Evolutionary conservation across 2,113 vertebrate species (phyloP).

Genomic region (Oryzias melastigma): DNA sequence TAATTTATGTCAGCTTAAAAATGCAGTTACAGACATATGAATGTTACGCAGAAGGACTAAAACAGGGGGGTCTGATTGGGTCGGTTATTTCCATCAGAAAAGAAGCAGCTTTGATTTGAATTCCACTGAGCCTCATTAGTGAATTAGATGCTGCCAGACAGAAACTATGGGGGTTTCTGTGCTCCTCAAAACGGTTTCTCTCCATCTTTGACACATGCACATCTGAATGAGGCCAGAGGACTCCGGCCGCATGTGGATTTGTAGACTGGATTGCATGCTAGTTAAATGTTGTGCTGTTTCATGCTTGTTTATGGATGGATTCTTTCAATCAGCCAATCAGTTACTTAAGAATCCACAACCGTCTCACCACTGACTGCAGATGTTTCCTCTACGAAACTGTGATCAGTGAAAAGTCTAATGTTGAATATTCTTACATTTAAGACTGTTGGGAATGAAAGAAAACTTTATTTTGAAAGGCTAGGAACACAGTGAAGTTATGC

Average conservation of each 20-base stretch:
- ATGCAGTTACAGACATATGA: slow-evolving; percentile 6
- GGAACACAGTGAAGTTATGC: no score
- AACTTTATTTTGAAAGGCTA: no score
- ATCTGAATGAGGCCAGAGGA: no score
- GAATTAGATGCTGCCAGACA: slow-evolving; percentile 60
- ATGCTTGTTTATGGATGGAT: slow-evolving; percentile 13
- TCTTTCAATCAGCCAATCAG: slow-evolving; percentile 60
- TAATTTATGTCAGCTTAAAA: slow-evolving; percentile 17
- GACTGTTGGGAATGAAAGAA: no score
- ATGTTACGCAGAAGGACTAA: not conserved
- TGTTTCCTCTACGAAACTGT: slow-evolving; percentile 56
- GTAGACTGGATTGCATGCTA: no score
- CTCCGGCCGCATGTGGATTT: no score
- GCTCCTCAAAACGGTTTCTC: not conserved
- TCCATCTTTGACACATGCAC: no score
- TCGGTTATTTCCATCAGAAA: slow-evolving; percentile 66
- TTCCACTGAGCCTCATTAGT: slow-evolving; percentile 68
- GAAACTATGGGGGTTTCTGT: slow-evolving; percentile 15
- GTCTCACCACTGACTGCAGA: slow-evolving; percentile 43
- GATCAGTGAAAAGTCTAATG: slow-evolving; percentile 6
- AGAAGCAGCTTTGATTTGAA: slow-evolving; percentile 56
- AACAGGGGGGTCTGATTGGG: not conserved
- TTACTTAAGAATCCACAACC: slow-evolving; percentile 43
- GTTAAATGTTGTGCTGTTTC: not conserved
- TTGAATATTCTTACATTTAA: no score